These are phyloP conservation scores for Tupaia tana DNA, from an alignment of 2,113 vertebrate species.

Conservation along the genomic window DNA sequence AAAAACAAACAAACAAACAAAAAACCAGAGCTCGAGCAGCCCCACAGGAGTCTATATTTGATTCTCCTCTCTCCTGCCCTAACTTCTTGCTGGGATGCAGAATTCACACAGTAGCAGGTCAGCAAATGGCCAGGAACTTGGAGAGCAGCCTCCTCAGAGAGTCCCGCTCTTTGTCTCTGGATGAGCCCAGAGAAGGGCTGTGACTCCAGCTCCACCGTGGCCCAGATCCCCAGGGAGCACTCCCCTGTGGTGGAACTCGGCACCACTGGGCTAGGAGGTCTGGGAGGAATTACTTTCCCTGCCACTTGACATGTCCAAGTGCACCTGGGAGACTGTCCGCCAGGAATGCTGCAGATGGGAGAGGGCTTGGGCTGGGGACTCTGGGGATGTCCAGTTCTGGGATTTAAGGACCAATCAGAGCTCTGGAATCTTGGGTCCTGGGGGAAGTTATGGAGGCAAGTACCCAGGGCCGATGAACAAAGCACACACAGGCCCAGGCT, in stretches of 20 bases:
- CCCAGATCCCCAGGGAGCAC: neutral
- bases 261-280: too few relatives aligned
- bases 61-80: neutral
- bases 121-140: accelerated
- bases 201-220: neutral
- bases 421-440: neutral
- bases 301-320: neutral
- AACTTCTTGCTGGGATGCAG: neutral
- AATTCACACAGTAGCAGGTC: neutral
- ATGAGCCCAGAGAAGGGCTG: too few relatives aligned
- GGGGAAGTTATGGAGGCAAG: neutral
- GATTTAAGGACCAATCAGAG: neutral
- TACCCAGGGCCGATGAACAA: accelerated
- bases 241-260: neutral
- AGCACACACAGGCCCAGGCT: neutral
- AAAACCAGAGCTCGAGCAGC: accelerated
- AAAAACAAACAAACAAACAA: too few relatives aligned
- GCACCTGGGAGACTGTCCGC: neutral
- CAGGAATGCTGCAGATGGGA: neutral
- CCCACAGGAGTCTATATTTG: accelerated
- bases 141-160: neutral
- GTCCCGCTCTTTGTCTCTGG: too few relatives aligned
- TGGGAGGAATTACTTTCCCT: neutral
- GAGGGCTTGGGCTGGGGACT: neutral
- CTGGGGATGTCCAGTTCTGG: neutral